These are phyloP conservation scores for Nyctalus aviator DNA, from an alignment of 2,797 vertebrate genomes.

Conservation along the genomic window DNA sequence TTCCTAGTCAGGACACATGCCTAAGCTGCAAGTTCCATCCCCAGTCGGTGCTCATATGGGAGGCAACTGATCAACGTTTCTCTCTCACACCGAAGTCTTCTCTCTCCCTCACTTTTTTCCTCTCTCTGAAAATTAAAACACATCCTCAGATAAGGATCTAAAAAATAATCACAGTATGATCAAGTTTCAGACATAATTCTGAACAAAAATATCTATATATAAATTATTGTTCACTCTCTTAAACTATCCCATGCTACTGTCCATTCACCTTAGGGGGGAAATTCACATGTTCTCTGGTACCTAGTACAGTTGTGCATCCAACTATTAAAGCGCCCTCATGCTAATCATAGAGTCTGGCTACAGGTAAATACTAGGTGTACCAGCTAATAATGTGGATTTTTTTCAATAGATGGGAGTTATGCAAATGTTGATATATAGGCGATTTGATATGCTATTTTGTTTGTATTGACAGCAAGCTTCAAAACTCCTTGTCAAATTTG, in stretches of 20 bases:
- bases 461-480: too few relatives aligned
- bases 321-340: not conserved
- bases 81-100: not conserved
- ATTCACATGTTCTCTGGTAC: not conserved
- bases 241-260: not conserved
- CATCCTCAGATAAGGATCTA: too few relatives aligned
- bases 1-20: not conserved
- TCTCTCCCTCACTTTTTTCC: not conserved
- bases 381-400: too few relatives aligned
- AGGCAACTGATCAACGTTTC: not conserved
- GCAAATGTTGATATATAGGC: too few relatives aligned
- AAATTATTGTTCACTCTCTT: not conserved
- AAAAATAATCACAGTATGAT: not conserved
- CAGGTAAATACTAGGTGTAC: not conserved
- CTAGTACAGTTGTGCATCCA: not conserved
- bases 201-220: not conserved
- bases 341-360: not conserved
- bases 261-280: not conserved
- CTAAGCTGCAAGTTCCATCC: not conserved
- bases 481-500: too few relatives aligned
- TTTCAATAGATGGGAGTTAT: too few relatives aligned
- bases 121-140: too few relatives aligned
- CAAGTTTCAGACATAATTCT: not conserved
- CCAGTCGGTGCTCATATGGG: not conserved
- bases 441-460: too few relatives aligned